phyloP scores from a whole-genome alignment of 92 coral and sea anemone genomes.

The Virgularia gustaviana region DNA sequence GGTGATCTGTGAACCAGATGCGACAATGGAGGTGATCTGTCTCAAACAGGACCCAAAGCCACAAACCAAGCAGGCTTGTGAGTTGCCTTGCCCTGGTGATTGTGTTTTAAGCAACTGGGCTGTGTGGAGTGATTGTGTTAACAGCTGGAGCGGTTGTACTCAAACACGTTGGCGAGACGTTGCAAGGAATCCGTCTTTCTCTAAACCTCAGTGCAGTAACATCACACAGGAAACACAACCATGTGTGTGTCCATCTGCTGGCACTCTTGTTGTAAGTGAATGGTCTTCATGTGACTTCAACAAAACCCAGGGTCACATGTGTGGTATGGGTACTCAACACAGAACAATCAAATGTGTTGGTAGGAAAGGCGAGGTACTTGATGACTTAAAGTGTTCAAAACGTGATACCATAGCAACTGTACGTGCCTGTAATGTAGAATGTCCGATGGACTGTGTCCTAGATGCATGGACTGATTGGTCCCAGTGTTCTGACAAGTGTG shows the following conservation, averaged over 20 bases:
- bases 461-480: conserved; percentile 24
- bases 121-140: not conserved
- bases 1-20: conserved; percentile 16
- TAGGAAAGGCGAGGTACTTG: not conserved
- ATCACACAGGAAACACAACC: not conserved
- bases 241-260: not conserved
- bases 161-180: not conserved
- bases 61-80: not conserved
- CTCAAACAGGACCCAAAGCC: conserved; percentile 30
- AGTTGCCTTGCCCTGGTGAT: conserved; percentile 71
- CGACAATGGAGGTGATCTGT: conserved; percentile 15
- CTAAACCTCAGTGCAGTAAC: not conserved
- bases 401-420: not conserved
- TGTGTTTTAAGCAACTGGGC: conserved; percentile 6
- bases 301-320: not conserved
- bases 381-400: not conserved
- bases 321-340: conserved; percentile 20
- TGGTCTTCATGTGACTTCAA: conserved; percentile 21
- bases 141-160: not conserved
- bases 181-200: not conserved
- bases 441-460: conserved; percentile 29
- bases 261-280: conserved; percentile 1
- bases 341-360: conserved; percentile 21
- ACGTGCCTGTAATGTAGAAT: conserved; percentile 12
- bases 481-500: conserved; percentile 13